phyloP scores from a whole-genome alignment of 1,140 invertebrate species.

The Eriocheir sinensis region DNA sequence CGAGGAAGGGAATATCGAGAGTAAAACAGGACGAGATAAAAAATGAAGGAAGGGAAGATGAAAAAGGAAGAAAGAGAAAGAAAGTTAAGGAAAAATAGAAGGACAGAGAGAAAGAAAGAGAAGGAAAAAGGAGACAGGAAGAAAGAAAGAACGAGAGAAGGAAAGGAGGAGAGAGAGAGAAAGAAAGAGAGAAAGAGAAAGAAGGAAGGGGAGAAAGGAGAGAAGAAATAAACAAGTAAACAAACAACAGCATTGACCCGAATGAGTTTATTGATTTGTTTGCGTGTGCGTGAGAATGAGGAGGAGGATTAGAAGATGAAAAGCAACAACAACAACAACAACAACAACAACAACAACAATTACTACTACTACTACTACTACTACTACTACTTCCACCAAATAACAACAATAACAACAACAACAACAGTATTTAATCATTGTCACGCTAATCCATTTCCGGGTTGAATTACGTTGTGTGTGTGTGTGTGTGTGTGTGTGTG shows the following conservation, averaged over 20 bases:
- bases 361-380: no score
- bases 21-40: no score
- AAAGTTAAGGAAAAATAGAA: background rate
- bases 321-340: background rate
- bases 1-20: no score
- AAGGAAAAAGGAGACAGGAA: background rate
- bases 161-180: background rate
- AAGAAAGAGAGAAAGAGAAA: background rate
- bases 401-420: background rate
- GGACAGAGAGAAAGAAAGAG: background rate
- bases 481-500: slow-evolving; percentile 7
- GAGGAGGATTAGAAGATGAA: background rate
- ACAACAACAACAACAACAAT: no score
- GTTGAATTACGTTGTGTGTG: background rate
- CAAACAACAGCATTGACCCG: background rate
- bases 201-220: background rate
- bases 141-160: background rate
- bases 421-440: background rate
- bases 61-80: background rate
- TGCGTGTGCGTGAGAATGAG: background rate
- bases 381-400: no score
- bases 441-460: background rate
- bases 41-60: background rate
- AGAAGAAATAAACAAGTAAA: background rate
- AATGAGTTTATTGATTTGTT: no score